Evolutionary conservation across 1,140 invertebrate species (phyloP), one percentile per base, ranked within the genome.

Genomic region (Schlechtendalia chinensis): DNA sequence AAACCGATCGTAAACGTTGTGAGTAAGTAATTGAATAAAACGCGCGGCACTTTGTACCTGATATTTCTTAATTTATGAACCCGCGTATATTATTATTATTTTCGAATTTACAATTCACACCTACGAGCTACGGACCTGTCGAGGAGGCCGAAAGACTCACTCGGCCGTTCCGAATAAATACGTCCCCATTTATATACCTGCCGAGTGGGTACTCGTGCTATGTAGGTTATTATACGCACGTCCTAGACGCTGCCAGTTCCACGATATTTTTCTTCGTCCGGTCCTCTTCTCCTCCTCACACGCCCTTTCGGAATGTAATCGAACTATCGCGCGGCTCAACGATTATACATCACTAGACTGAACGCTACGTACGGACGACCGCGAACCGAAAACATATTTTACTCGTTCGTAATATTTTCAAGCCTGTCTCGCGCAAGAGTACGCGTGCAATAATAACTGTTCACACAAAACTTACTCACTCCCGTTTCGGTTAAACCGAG

Each of bases 51-150:
- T 75, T 39, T 58, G 14, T 59, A 22, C 32, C 32, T 39, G 3
- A 8, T 39, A 39, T 39, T 39, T 39, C 32, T 8, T 19, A 50
- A 47, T 79, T 47, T 63, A 61, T 50, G 39, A 61, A 61, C 56
- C 56, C 56, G 74, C 47, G 47, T 50, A 50, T 50, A 50, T 12
- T 50, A 12, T 50, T 50, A 50, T 79, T 50, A 63, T 79, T 63
- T 79, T 74, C 24, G 39, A 61, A 61, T 61, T 47, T 61, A 79
- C 24, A 79, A 59, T 79, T 63, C 58, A 79, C 75, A 61, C 75
- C 58, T 63, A 79, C 56, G 3, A 39, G 32, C 32, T 8, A 11
- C 5, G 29, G 58, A 24, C n/a, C 58, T 47, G 75, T 79, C 58
- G 27, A 61, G 22, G 5, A 75, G 19, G 39, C 72, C 32, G 39